Percentiles rank a stretch among this genome's conserved stretches.
Conservation (phyloP, 1,140 invertebrate genomes). For the Dendroctonus valens region DNA sequence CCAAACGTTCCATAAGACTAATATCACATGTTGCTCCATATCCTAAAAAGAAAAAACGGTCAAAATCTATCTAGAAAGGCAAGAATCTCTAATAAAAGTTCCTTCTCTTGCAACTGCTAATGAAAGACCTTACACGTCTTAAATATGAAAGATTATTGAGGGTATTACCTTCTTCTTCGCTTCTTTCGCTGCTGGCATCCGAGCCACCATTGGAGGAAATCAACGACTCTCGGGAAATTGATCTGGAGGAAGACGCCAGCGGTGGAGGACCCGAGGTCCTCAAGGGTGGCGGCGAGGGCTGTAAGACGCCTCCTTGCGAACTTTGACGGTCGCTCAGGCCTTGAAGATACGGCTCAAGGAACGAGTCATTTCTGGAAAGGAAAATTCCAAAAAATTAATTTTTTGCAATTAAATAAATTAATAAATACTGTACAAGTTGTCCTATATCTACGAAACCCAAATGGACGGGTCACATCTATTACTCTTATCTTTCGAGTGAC, state of each 20-base stretch:
- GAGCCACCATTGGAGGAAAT: constrained; percentile 47
- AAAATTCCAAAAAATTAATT: neutral
- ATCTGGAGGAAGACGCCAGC: constrained; percentile 41
- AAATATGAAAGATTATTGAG: too few relatives aligned
- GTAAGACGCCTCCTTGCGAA: constrained; percentile 38
- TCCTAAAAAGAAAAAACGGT: constrained; percentile 28
- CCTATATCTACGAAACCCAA: neutral
- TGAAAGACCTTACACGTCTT: too few relatives aligned
- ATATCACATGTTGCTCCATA: constrained; percentile 69
- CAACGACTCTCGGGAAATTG: constrained; percentile 45
- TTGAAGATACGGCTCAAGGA: constrained; percentile 47
- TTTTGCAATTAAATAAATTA: neutral
- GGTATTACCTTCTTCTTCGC: constrained; percentile 42
- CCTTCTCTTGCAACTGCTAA: too few relatives aligned
- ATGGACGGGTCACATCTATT: neutral
- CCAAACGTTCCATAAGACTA: constrained; percentile 79
- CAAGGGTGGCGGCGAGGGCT: constrained; percentile 39
- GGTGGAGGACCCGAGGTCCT: constrained; percentile 33
- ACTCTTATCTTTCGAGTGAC: neutral
- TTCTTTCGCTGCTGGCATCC: constrained; percentile 46
- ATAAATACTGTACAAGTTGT: neutral
- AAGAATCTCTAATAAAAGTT: too few relatives aligned
- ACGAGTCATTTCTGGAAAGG: constrained; percentile 47
- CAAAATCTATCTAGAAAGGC: too few relatives aligned
- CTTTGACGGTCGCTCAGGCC: constrained; percentile 44